phyloP scores from a whole-genome alignment of 2,797 vertebrate species.

The Phoxinus dragarum region DNA sequence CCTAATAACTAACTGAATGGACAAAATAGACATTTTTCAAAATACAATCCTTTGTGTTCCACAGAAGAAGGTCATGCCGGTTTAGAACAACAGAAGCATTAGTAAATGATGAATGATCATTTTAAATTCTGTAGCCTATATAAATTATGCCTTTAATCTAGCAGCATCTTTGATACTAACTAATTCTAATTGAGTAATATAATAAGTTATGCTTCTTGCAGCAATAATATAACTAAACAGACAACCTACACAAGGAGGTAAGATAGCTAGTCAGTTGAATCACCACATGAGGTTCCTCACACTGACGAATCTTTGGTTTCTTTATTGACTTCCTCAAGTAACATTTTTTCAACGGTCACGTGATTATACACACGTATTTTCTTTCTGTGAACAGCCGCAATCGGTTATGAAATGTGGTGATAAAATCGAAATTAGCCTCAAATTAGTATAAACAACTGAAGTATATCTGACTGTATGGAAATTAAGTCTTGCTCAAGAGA shows the following conservation, averaged over 20 bases:
- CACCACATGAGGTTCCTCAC: no score
- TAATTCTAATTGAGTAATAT: no score
- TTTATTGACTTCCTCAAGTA: not conserved
- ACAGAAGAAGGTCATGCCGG: not conserved
- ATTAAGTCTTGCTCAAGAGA: not conserved
- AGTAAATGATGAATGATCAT: not conserved
- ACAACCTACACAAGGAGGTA: no score
- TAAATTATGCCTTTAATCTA: not conserved
- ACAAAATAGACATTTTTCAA: not conserved
- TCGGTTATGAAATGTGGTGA: not conserved
- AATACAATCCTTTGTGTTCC: not conserved
- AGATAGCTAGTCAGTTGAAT: no score
- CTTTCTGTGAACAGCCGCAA: not conserved
- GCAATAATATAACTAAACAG: not conserved
- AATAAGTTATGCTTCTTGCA: not conserved
- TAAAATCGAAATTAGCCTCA: not conserved
- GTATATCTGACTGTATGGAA: not conserved
- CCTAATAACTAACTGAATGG: not conserved
- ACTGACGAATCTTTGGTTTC: not conserved
- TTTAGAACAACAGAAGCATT: not conserved
- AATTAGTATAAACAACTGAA: not conserved
- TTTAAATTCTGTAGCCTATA: not conserved
- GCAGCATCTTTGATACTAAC: not conserved
- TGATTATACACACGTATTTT: not conserved
- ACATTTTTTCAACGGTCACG: not conserved